phyloP scores from a whole-genome alignment of 2,113 vertebrate species.

The Triplophysa tibetana region DNA sequence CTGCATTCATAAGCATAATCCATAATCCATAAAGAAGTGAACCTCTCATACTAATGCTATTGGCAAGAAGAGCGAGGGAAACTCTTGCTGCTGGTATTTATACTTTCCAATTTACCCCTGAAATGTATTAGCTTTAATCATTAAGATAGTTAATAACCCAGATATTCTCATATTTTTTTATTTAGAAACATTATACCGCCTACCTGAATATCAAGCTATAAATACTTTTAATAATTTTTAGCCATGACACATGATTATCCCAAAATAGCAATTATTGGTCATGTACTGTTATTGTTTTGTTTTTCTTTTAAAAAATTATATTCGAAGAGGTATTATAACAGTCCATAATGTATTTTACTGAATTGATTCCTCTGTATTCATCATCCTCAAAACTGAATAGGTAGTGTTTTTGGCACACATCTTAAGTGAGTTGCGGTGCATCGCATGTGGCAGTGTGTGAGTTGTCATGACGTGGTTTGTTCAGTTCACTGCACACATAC shows the following conservation, averaged over 20 bases:
- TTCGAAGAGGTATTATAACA: conserved; percentile 27
- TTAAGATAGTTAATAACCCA: conserved; percentile 25
- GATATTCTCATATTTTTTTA: not conserved
- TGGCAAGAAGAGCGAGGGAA: conserved; percentile 23
- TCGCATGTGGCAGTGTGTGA: conserved; percentile 61
- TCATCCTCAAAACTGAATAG: not conserved
- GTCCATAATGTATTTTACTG: conserved; percentile 12
- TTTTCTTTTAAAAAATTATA: not conserved
- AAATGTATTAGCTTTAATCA: conserved; percentile 17
- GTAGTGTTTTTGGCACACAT: conserved; percentile 22
- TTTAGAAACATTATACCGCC: not conserved
- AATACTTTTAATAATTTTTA: not conserved
- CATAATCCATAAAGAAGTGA: not conserved
- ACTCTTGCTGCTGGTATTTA: conserved; percentile 23
- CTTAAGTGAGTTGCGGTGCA: not conserved
- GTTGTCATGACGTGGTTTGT: conserved; percentile 75
- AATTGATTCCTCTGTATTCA: conserved; percentile 19
- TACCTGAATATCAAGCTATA: not conserved
- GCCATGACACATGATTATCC: not conserved
- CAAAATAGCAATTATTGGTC: conserved; percentile 4
- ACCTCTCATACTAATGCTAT: not conserved
- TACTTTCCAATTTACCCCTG: conserved; percentile 11
- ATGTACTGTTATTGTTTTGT: not conserved
- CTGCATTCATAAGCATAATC: conserved; percentile 17
- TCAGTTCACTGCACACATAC: conserved; percentile 72